Conservation (phyloP, 2,113 vertebrate genomes). For the Grammomys dolichurus region DNA sequence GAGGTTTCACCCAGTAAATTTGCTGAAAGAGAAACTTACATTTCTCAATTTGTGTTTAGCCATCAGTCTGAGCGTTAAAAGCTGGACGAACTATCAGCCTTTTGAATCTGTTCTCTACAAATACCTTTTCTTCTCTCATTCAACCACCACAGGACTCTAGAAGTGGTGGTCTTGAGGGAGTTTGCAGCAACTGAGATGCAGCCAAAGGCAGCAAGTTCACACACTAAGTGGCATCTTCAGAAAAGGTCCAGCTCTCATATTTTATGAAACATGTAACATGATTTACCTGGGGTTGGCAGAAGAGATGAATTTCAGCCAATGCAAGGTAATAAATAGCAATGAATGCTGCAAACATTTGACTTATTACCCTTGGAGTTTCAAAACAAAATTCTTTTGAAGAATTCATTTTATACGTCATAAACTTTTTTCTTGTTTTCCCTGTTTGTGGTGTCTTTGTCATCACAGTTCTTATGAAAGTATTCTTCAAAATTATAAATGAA, state of each 20-base stretch:
- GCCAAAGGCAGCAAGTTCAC: constrained; percentile 89
- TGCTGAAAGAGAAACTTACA: constrained; percentile 86
- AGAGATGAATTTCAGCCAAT: constrained; percentile 96
- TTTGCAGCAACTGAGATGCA: constrained; percentile 86
- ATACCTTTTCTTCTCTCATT: constrained; percentile 89
- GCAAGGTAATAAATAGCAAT: constrained; percentile 96
- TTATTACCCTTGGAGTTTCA: constrained; percentile 95
- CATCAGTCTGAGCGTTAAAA: constrained; percentile 89
- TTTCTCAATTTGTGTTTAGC: constrained; percentile 90
- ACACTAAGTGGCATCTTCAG: constrained; percentile 87
- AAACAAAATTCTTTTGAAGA: constrained; percentile 91
- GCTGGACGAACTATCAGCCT: constrained; percentile 86
- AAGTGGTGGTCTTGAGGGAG: constrained; percentile 90
- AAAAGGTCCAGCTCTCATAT: constrained; percentile 89
- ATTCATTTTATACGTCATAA: constrained; percentile 90
- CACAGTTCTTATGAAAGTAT: constrained; percentile 78
- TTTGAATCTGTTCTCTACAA: constrained; percentile 93
- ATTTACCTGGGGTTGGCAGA: constrained; percentile 97
- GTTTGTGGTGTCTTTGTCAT: constrained; percentile 85
- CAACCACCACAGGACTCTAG: constrained; percentile 84
- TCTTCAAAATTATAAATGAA: constrained; percentile 85
- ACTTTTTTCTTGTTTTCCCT: constrained; percentile 87
- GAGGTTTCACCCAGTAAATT: constrained; percentile 91
- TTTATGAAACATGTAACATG: constrained; percentile 93
- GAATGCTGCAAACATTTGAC: constrained; percentile 95